Evolutionary conservation across 2,888 invertebrate species (phyloP), one percentile per base, ranked within the genome.

Genomic region (Lasioglossum zephyrum): DNA sequence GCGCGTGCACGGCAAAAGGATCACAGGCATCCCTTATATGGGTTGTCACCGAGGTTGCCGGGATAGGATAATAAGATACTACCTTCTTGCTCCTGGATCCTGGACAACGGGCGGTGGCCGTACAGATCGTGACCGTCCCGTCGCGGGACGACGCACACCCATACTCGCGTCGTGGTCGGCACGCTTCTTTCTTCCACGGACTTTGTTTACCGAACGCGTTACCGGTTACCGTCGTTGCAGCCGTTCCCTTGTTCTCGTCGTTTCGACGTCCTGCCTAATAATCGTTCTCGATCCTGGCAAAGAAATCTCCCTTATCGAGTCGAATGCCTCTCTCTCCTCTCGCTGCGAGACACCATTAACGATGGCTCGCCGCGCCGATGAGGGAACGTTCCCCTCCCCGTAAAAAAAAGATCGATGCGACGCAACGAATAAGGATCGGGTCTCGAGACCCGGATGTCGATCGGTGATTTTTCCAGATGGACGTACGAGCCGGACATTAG

Each of bases 51-150:
- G 90, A 85, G 90, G 86, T 89, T 84, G 85, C 91, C 89, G 87
- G 92, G 91, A 92, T 93, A 92, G 93, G 91, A 93, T 93, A 93
- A 93, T 93, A 93, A 92, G 93, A 92, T 91, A 91, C 92, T 89
- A 88, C 91, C 90, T 91, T 87, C 73, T 91, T 88, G 90, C 90
- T 91, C 73, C 90, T 89, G 87, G 89, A 87, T 91, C 88, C 87
- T 86, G 92, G 91, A 92, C 92, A 92, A 92, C 92, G 92, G 92
- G 92, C 89, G 93, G 91, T 91, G 90, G 87, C 91, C 90, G 89
- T 91, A 89, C 84, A 82, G 93, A 91, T 93, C 93, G 93, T 93
- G 93, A 93, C 93, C 92, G 89, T 85, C 90, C 89, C 92, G 92
- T 92, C 92, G 90, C 89, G 88, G 88, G 89, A 83, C 89, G 84